Conservation (phyloP, 2,797 vertebrate species). For the Eutrigla gurnardus region DNA sequence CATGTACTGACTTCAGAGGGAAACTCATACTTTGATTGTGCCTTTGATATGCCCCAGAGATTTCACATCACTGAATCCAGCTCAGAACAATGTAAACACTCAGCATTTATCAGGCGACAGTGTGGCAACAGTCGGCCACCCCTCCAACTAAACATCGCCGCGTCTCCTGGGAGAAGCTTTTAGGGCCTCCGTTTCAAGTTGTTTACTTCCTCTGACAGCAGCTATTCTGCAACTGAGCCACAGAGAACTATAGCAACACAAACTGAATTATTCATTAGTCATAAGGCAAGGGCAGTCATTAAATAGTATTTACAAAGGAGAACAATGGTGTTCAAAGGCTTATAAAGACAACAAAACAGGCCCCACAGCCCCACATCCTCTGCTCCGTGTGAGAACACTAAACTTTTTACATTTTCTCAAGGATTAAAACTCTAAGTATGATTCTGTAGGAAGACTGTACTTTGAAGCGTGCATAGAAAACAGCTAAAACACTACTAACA, state of each 20-base stretch:
- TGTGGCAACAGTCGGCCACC: slow-evolving; percentile 7
- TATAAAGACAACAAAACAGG: slow-evolving; percentile 13
- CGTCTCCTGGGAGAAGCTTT: slow-evolving; percentile 43
- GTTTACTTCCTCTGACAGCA: slow-evolving; percentile 62
- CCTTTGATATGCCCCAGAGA: slow-evolving; percentile 25
- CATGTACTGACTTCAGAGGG: slow-evolving; percentile 9
- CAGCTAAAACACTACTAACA: slow-evolving; percentile 9
- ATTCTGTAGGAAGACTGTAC: background rate
- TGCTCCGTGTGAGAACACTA: background rate
- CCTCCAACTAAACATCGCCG: slow-evolving; percentile 31
- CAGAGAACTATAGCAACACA: slow-evolving; percentile 34
- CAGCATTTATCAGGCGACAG: slow-evolving; percentile 40
- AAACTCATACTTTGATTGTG: slow-evolving; percentile 17
- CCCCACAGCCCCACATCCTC: background rate
- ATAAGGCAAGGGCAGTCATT: slow-evolving; percentile 46
- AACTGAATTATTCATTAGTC: slow-evolving; percentile 68
- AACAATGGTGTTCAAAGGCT: slow-evolving; percentile 35
- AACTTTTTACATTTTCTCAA: background rate
- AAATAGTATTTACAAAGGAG: slow-evolving; percentile 49
- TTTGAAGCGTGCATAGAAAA: background rate
- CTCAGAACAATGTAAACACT: slow-evolving; percentile 53
- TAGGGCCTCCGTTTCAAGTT: slow-evolving; percentile 44
- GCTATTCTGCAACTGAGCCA: slow-evolving; percentile 27
- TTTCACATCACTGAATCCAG: slow-evolving; percentile 32
- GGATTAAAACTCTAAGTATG: background rate